phyloP scores from a whole-genome alignment of 2,113 vertebrate genomes.

The Tupaia tana region DNA sequence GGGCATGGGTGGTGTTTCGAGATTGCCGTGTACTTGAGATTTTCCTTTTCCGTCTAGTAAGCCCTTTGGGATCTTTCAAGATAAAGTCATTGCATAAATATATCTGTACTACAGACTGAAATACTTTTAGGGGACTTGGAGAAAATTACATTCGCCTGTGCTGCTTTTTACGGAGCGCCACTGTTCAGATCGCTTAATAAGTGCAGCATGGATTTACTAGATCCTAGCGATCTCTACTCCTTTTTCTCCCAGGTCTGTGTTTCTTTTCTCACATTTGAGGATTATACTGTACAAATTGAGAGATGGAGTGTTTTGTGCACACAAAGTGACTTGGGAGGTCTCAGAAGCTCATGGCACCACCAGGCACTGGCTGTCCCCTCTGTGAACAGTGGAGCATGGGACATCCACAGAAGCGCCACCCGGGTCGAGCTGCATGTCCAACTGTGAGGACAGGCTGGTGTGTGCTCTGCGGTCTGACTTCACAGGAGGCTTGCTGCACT shows the following conservation, averaged over 20 bases:
- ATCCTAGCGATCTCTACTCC: not conserved
- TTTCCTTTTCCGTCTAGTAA: constrained; percentile 59
- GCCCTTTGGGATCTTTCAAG: constrained; percentile 63
- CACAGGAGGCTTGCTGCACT: accelerated
- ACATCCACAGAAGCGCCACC: not conserved
- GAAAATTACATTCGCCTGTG: constrained; percentile 52
- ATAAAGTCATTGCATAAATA: constrained; percentile 73
- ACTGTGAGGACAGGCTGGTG: not conserved
- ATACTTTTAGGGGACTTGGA: constrained; percentile 59
- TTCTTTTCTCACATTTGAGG: not conserved
- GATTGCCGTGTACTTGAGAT: not conserved
- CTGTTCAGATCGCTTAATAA: not conserved
- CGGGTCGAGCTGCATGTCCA: accelerated
- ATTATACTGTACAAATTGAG: not conserved
- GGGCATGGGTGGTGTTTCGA: not conserved
- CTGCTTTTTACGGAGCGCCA: not conserved
- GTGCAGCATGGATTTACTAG: not conserved
- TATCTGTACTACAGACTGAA: constrained; percentile 54
- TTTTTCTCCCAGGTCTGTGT: not conserved
- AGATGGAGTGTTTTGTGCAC: not conserved
- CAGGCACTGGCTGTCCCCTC: accelerated
- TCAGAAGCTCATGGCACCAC: not conserved
- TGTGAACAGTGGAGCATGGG: not conserved
- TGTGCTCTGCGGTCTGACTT: not conserved
- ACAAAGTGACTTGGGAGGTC: not conserved